Evolutionary conservation across 2,113 vertebrate genomes (phyloP).

Genomic region (Odontophorus gujanensis): DNA sequence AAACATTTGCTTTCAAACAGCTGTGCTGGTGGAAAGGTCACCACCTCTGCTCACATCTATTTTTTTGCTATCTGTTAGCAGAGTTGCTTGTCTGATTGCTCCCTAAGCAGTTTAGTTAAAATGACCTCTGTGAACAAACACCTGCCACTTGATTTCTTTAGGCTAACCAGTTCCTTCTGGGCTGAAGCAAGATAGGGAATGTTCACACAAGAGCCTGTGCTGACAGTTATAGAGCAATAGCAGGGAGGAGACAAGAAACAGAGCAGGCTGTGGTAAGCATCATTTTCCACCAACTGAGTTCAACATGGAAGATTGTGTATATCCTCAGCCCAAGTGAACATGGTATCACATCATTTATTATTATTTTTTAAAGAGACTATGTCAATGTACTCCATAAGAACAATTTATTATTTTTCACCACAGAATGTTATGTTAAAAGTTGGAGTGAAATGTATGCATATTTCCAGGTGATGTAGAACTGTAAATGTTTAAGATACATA

Average conservation of each 20-base stretch:
- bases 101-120: not conserved
- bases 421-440: not conserved
- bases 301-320: not conserved
- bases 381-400: not conserved
- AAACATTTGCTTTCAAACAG: slow-evolving; percentile 42
- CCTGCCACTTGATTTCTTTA: not conserved
- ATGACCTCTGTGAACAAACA: not conserved
- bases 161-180: not conserved
- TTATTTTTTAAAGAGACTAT: not conserved
- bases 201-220: not conserved
- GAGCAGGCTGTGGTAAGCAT: not conserved
- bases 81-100: slow-evolving; percentile 13
- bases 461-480: not conserved
- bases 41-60: not conserved
- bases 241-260: not conserved
- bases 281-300: not conserved
- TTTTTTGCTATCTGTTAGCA: slow-evolving; percentile 14
- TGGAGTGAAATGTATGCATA: not conserved
- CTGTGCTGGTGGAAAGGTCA: slow-evolving; percentile 31
- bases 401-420: not conserved
- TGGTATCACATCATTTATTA: no score
- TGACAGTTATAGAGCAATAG: not conserved
- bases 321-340: not conserved
- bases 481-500: not conserved
- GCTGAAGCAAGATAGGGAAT: not conserved